These are phyloP conservation scores for Nesospiza acunhae DNA, from an alignment of 2,113 vertebrate genomes.

Conservation along the genomic window DNA sequence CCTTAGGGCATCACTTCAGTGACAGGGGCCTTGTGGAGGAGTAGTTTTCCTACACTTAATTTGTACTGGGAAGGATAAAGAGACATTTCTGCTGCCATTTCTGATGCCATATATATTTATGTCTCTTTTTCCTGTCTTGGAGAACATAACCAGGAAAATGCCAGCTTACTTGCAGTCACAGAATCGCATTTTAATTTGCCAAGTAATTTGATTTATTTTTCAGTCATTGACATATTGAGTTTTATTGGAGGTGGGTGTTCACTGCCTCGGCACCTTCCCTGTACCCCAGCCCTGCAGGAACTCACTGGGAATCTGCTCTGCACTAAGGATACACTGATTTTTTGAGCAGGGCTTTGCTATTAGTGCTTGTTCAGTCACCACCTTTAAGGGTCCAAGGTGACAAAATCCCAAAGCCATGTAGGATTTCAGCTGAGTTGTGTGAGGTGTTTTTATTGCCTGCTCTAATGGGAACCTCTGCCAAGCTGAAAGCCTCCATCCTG, in stretches of 20 bases:
- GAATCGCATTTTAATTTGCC: background rate
- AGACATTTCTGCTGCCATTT: background rate
- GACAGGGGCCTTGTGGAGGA: background rate
- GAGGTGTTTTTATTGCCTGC: background rate
- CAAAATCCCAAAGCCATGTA: background rate
- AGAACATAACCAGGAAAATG: background rate
- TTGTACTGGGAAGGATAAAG: slow-evolving; percentile 10
- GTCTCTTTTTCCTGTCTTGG: background rate
- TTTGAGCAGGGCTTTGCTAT: background rate
- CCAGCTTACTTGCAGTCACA: background rate
- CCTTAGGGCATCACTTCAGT: background rate
- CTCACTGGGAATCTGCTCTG: slow-evolving; percentile 13
- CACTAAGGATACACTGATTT: background rate
- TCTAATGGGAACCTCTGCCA: background rate
- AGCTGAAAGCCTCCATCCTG: background rate
- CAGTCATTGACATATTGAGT: background rate
- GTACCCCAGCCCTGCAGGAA: background rate
- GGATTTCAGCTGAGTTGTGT: background rate
- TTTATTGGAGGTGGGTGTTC: background rate
- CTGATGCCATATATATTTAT: background rate
- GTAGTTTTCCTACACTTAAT: background rate
- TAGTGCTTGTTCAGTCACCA: background rate
- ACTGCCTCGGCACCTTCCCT: background rate
- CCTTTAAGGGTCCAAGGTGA: background rate
- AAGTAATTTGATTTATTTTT: background rate